A percentile compares a stretch with the other conserved stretches of the same genome.
These are phyloP conservation scores for Ursus arctos DNA, from an alignment of 2,113 vertebrate species.

Conservation along the genomic window DNA sequence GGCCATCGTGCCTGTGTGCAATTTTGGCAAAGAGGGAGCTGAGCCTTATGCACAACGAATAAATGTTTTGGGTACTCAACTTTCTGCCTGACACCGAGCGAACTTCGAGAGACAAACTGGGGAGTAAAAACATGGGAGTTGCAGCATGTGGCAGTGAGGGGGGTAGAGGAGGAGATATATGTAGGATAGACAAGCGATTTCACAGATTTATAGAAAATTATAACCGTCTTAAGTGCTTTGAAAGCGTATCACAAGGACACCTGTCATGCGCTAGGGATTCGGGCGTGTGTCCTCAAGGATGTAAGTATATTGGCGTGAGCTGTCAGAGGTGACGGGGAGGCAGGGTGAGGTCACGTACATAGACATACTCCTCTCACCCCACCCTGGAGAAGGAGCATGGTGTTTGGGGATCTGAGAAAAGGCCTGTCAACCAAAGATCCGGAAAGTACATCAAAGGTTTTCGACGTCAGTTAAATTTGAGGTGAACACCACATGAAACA, in stretches of 20 bases:
- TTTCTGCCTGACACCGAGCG: background rate
- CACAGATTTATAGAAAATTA: no score
- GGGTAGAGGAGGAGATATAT: no score
- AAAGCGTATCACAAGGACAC: background rate
- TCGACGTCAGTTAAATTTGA: background rate
- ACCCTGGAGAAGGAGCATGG: background rate
- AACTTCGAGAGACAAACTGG: background rate
- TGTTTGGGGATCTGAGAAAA: background rate
- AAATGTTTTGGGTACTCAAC: background rate
- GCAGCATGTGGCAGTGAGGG: no score
- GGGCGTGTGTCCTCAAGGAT: background rate
- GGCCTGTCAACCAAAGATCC: background rate
- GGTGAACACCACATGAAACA: background rate
- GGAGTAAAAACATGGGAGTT: background rate
- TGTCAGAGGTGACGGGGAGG: no score
- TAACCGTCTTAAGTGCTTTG: background rate
- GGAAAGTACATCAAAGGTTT: background rate
- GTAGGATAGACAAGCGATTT: accelerated
- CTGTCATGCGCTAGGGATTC: background rate
- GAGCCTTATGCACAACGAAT: background rate
- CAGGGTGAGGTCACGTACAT: no score
- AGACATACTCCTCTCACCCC: accelerated
- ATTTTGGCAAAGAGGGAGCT: no score
- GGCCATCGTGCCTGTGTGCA: accelerated
- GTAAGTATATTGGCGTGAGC: background rate